phyloP scores from a whole-genome alignment of 1,140 invertebrate species.

The Aleiodes sp. region DNA sequence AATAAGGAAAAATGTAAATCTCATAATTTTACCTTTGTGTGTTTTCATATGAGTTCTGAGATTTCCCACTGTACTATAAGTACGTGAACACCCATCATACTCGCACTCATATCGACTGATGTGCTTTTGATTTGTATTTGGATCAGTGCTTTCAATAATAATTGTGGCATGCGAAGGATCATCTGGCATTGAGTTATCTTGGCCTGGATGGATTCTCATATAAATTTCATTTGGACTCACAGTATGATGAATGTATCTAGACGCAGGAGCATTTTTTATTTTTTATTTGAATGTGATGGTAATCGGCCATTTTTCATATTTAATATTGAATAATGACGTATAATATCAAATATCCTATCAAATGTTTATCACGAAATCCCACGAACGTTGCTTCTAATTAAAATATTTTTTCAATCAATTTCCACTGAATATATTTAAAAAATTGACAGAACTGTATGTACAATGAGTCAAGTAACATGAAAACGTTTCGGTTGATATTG shows the following conservation, averaged over 20 bases:
- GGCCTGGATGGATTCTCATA: conserved; percentile 74
- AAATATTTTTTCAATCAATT: too few relatives aligned
- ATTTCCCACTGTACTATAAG: conserved; percentile 94
- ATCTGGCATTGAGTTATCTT: conserved; percentile 68
- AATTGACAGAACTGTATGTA: conserved; percentile 19
- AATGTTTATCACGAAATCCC: too few relatives aligned
- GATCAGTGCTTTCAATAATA: conserved; percentile 73
- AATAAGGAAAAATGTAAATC: too few relatives aligned
- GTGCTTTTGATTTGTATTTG: conserved; percentile 72
- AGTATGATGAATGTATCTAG: conserved; percentile 75
- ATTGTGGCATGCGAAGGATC: conserved; percentile 75
- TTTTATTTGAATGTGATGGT: too few relatives aligned
- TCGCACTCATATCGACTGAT: conserved; percentile 84
- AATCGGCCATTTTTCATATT: too few relatives aligned
- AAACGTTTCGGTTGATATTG: conserved; percentile 34
- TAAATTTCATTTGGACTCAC: conserved; percentile 76
- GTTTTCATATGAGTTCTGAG: conserved; percentile 95
- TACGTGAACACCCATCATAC: conserved; percentile 87
- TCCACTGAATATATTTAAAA: too few relatives aligned
- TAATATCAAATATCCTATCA: too few relatives aligned
- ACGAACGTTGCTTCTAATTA: too few relatives aligned
- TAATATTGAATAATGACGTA: conserved; percentile 33
- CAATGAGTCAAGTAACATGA: conserved; percentile 22
- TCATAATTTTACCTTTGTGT: conserved; percentile 87
- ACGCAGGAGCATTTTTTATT: too few relatives aligned